Conservation (phyloP, 1,140 invertebrate species). For the Heliconius himera region DNA sequence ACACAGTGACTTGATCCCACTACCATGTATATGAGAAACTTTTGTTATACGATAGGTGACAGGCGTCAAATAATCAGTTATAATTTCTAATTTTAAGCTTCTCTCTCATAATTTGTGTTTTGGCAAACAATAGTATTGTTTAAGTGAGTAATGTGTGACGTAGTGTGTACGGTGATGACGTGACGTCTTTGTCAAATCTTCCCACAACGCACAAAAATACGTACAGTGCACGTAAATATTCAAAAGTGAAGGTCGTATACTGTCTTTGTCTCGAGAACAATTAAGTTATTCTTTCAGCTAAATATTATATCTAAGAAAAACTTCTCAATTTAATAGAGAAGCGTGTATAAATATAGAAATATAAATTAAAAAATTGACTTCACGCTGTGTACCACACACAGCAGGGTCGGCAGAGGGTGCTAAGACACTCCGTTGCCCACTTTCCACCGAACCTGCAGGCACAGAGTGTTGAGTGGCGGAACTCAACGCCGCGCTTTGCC, state of each 20-base stretch:
- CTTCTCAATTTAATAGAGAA: too few species aligned
- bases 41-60: not conserved
- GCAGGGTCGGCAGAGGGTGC: not conserved
- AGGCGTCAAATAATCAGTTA: not conserved
- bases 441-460: not conserved
- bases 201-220: slow-evolving; percentile 7
- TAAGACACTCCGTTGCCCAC: not conserved
- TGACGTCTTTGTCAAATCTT: not conserved
- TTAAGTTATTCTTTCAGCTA: too few species aligned
- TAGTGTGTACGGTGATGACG: not conserved
- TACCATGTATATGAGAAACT: not conserved
- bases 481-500: not conserved
- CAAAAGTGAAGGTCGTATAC: not conserved
- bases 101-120: not conserved
- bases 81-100: slow-evolving; percentile 1
- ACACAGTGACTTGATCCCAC: not conserved
- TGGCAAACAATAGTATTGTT: slow-evolving; percentile 11
- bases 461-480: not conserved
- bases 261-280: not conserved
- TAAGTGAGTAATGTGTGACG: slow-evolving; percentile 5
- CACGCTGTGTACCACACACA: too few species aligned
- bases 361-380: too few species aligned
- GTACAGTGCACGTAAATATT: not conserved
- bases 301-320: too few species aligned
- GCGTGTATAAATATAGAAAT: too few species aligned